Evolutionary conservation across 2,888 invertebrate genomes (phyloP).

Genomic region (Drosophila barbarae): DNA sequence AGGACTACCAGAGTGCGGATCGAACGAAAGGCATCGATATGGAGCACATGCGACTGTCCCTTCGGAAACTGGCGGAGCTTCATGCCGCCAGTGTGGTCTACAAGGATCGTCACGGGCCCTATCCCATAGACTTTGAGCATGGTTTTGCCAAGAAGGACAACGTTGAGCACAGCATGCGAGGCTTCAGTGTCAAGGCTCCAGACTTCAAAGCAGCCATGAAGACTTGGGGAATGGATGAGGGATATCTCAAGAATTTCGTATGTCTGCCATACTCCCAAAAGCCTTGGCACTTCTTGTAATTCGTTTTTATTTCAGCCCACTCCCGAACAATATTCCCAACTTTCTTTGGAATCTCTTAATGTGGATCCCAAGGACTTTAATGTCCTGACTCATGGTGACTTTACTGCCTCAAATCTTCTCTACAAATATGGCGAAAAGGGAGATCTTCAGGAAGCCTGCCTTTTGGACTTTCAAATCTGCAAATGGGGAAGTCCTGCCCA

Average conservation of each 20-base stretch:
- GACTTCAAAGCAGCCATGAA: conserved; percentile 57
- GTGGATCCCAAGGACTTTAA: conserved; percentile 59
- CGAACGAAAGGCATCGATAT: conserved; percentile 70
- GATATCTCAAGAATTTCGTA: conserved; percentile 56
- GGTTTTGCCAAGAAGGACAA: conserved; percentile 53
- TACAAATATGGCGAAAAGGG: conserved; percentile 51
- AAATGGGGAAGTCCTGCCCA: conserved; percentile 68
- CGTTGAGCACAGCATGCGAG: background rate
- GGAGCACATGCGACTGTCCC: conserved; percentile 58
- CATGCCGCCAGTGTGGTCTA: conserved; percentile 76
- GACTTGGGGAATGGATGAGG: conserved; percentile 61
- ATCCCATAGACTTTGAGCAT: conserved; percentile 49
- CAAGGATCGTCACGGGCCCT: conserved; percentile 61
- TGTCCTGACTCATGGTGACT: conserved; percentile 75
- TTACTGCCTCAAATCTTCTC: conserved; percentile 75
- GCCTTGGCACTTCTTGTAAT: background rate
- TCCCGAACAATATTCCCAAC: conserved; percentile 50
- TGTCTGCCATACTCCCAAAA: background rate
- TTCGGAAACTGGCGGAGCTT: conserved; percentile 72
- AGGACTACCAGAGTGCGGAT: conserved; percentile 61
- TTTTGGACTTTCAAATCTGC: conserved; percentile 72
- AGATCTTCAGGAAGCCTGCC: conserved; percentile 54
- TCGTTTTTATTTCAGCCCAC: conserved; percentile 48
- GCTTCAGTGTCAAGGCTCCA: conserved; percentile 21
- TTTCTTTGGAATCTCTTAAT: conserved; percentile 28